Base-by-base conservation (phyloP, 30 jellyfish, hydroid and myxozoan species). In the Morbakka virulenta region DNA sequence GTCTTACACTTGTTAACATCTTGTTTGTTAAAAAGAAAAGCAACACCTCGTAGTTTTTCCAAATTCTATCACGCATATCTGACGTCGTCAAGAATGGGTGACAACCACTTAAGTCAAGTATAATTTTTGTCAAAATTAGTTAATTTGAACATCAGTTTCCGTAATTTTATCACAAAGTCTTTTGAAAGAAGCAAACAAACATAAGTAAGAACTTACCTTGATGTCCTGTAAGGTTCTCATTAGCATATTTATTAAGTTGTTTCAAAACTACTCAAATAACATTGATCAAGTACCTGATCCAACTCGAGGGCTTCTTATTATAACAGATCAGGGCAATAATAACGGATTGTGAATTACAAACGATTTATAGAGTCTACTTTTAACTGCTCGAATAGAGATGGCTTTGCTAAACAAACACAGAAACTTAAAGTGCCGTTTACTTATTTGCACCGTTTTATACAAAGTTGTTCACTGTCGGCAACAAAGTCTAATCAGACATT, bases 401-500 rank as follows among this genome's bases (percentile, higher is more conserved):
- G 71, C 71, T n/a, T 57, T 57, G 26, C 32, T 57, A 57, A 24
- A 57, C 31, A 57, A 57, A n/a, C 71, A n/a, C 12, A 24, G 71
- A 4, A 57, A 57, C 31, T 26, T 6, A 57, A 24, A 13, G 71
- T 13, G 22, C 31, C 71, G 71, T 24, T 57, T 57, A 17, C 57
- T 41, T 41, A 41, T 41, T 41, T 41, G 17, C 57, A 41, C 9
- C 57, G 57, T 41, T 41, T 41, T 41, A 41, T 41, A 9, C 17
- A 41, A 41, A 41, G 57, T 41, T 41, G 9, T 41, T 41, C 17
- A 41, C 17, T 41, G 57, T 41, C 57, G 57, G 57, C 57, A 41
- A 41, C 57, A 6, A 17, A 41, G 9, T 41, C 57, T 41, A 41
- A 41, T 41, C 57, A 41, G 9, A 41, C 57, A 17, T 41, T 41